phyloP scores from a whole-genome alignment of 2,797 vertebrate species.

The Kryptolebias ocellatus region DNA sequence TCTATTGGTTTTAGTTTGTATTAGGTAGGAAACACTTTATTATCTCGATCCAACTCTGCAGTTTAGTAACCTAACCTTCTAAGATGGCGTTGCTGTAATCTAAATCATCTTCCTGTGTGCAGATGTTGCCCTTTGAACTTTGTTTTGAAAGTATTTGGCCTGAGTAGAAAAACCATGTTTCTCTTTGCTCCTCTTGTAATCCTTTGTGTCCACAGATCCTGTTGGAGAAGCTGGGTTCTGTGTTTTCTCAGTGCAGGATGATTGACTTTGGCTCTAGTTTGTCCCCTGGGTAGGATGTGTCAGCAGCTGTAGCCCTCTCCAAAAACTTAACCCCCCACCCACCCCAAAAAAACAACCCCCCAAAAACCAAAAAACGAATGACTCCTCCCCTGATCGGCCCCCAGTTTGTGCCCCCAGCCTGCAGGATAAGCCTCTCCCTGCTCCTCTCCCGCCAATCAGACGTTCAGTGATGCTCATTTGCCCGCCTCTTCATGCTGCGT shows the following conservation, averaged over 20 bases:
- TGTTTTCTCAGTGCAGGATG: slow-evolving; percentile 55
- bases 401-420: slow-evolving; percentile 66
- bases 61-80: slow-evolving; percentile 27
- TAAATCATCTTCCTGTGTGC: slow-evolving; percentile 29
- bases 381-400: slow-evolving; percentile 70
- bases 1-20: slow-evolving; percentile 7
- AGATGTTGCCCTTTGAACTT: slow-evolving; percentile 38
- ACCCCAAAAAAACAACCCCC: slow-evolving; percentile 43
- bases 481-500: slow-evolving; percentile 61
- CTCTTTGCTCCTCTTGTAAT: slow-evolving; percentile 23
- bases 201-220: slow-evolving; percentile 36
- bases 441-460: slow-evolving; percentile 67
- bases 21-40: slow-evolving; percentile 38
- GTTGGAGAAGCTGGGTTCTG: slow-evolving; percentile 38
- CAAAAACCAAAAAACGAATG: slow-evolving; percentile 55
- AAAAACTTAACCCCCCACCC: slow-evolving; percentile 36
- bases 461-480: slow-evolving; percentile 42
- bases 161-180: slow-evolving; percentile 25
- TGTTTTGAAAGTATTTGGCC: slow-evolving; percentile 27
- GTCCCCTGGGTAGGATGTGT: slow-evolving; percentile 50
- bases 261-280: slow-evolving; percentile 72
- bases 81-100: slow-evolving; percentile 47
- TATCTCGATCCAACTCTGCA: slow-evolving; percentile 27
- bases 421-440: slow-evolving; percentile 56
- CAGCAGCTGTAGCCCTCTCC: slow-evolving; percentile 61